Conservation (phyloP, 2,888 invertebrate species). For the Eupsilia transversa region DNA sequence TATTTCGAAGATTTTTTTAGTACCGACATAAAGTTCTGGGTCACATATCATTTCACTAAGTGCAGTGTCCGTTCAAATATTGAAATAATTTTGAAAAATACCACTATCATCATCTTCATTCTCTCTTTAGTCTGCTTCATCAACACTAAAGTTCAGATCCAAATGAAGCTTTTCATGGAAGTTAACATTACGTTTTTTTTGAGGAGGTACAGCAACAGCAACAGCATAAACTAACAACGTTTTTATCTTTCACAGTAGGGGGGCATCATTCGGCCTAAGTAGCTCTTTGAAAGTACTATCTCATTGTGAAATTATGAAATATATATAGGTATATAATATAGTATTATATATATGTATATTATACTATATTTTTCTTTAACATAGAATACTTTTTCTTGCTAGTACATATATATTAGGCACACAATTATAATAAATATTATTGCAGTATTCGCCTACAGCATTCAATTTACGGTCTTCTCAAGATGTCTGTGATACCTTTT, state of each 20-base stretch:
- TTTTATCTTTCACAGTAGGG: background rate
- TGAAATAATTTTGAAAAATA: background rate
- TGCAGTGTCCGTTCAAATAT: background rate
- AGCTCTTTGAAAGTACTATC: background rate
- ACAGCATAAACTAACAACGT: background rate
- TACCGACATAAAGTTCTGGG: background rate
- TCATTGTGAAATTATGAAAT: background rate
- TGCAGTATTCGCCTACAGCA: background rate
- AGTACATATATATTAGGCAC: constrained; percentile 1
- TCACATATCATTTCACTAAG: background rate
- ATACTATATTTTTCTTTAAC: background rate
- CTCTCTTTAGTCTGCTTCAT: background rate
- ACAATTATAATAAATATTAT: constrained; percentile 12
- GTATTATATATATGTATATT: too few relatives aligned
- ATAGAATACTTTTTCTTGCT: constrained; percentile 5
- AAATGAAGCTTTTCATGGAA: background rate
- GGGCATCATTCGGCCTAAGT: background rate
- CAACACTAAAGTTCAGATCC: background rate
- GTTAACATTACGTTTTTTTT: background rate
- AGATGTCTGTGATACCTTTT: constrained; percentile 4
- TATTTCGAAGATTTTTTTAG: background rate
- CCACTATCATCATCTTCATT: background rate
- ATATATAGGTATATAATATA: too few relatives aligned
- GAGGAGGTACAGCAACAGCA: background rate
- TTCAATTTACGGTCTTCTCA: background rate